Evolutionary conservation across 2,113 vertebrate species (phyloP).

Genomic region (Ptilonorhynchus violaceus): DNA sequence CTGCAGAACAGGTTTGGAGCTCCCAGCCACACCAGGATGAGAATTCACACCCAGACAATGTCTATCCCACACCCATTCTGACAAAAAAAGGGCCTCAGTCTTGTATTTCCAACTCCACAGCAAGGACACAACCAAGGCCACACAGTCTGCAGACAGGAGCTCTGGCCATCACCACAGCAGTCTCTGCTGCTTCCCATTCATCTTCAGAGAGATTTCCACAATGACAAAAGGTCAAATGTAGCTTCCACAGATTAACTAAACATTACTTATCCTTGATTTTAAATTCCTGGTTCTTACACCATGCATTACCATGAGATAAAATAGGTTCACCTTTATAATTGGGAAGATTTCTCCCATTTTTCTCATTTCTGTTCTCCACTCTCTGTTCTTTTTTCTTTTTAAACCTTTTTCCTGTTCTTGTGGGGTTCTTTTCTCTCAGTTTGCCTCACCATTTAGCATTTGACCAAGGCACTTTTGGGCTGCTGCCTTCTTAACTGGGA

Average conservation of each 20-base stretch:
- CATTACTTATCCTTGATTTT: background rate
- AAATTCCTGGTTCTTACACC: background rate
- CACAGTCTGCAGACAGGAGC: background rate
- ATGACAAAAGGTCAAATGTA: background rate
- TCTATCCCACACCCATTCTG: background rate
- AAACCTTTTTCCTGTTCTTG: background rate
- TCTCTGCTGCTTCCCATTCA: background rate
- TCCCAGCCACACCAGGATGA: background rate
- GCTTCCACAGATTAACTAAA: background rate
- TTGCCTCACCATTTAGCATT: background rate
- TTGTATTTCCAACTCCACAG: background rate
- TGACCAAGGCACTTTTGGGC: background rate
- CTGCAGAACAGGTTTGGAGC: background rate
- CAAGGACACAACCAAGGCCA: background rate
- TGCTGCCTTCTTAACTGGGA: background rate
- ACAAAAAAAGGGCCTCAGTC: background rate
- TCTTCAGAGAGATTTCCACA: background rate
- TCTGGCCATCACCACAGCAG: background rate
- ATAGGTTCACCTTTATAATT: background rate
- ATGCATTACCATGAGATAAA: background rate
- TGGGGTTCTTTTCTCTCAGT: background rate
- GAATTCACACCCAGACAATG: background rate
- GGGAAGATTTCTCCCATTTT: background rate
- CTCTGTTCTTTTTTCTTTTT: background rate
- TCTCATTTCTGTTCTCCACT: background rate